Evolutionary conservation across 2,113 vertebrate species (phyloP).

Genomic region (Alethe castanea): DNA sequence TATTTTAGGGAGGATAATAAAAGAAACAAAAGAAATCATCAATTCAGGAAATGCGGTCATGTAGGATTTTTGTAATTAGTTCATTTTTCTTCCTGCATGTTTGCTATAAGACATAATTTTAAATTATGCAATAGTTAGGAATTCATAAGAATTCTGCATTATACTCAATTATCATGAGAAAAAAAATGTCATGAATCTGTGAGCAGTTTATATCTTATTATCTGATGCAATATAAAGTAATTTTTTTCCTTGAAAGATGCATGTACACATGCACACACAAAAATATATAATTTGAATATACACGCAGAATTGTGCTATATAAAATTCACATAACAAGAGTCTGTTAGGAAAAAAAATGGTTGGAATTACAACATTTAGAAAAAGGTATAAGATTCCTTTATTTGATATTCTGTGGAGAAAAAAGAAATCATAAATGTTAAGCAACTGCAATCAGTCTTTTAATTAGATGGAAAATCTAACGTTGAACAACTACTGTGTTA

Average conservation of each 20-base stretch:
- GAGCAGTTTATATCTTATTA: neutral
- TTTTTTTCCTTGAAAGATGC: neutral
- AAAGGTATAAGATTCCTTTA: neutral
- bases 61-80: neutral
- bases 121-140: neutral
- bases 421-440: neutral
- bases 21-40: neutral
- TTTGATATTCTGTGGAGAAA: neutral
- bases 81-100: neutral
- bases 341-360: neutral
- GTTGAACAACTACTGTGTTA: neutral
- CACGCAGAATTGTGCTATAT: neutral
- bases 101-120: neutral
- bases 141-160: neutral
- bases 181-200: neutral
- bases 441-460: neutral
- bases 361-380: neutral
- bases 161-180: neutral
- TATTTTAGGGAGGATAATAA: neutral
- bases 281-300: neutral
- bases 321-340: neutral
- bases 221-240: neutral
- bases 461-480: neutral
- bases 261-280: accelerated
- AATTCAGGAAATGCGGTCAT: neutral